Percentiles rank a stretch among this genome's conserved stretches.
These are phyloP conservation scores for Cartodere bifasciata DNA, from an alignment of 2,888 invertebrate species.

Conservation along the genomic window DNA sequence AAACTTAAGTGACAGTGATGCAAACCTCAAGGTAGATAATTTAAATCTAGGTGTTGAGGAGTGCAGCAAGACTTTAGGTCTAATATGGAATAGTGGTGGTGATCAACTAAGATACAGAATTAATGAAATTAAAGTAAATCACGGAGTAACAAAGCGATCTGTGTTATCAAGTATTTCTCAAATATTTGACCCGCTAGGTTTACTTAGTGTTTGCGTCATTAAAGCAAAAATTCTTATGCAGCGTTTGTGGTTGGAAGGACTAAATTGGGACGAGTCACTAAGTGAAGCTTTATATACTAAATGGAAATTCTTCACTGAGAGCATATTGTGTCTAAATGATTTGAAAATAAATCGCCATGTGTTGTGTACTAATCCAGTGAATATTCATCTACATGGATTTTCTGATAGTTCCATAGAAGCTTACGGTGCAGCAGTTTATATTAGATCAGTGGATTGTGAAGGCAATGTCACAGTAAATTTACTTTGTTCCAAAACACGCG, in stretches of 20 bases:
- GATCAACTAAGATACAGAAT: conserved; percentile 8
- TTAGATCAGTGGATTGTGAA: not conserved
- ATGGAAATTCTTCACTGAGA: conserved; percentile 9
- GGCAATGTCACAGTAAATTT: conserved; percentile 2
- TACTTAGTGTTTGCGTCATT: conserved; percentile 13
- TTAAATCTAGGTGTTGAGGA: no score
- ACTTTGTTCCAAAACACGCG: conserved; percentile 11
- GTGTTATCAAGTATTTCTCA: conserved; percentile 14
- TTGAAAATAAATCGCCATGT: conserved; percentile 8
- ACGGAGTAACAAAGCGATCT: conserved; percentile 8
- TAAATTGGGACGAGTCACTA: conserved; percentile 9
- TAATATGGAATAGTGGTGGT: conserved; percentile 8
- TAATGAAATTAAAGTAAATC: not conserved
- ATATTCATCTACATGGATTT: conserved; percentile 15
- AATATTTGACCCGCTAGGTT: conserved; percentile 16
- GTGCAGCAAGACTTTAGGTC: conserved; percentile 13
- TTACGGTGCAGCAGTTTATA: conserved; percentile 14
- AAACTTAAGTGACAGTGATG: no score
- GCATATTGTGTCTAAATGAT: conserved; percentile 5
- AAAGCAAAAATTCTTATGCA: conserved; percentile 14
- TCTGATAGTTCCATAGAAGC: conserved; percentile 14
- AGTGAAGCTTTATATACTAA: conserved; percentile 3
- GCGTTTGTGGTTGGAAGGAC: conserved; percentile 12
- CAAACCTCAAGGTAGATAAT: no score
- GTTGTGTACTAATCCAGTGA: conserved; percentile 3